Conservation (phyloP, 2,888 invertebrate genomes). For the Drosophila dives region DNA sequence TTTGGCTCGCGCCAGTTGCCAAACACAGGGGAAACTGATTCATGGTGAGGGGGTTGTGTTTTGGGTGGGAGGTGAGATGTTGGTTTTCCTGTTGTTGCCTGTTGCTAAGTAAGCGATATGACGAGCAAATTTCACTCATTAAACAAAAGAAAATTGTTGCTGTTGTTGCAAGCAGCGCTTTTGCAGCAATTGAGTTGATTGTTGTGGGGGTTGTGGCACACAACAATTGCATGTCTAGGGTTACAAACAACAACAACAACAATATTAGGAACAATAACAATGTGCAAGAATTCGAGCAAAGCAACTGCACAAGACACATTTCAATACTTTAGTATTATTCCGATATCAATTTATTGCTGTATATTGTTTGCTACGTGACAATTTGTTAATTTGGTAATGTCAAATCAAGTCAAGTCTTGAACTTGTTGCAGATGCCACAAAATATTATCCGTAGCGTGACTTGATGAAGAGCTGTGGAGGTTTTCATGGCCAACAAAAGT, state of each 20-base stretch:
- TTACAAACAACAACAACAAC: slow-evolving; percentile 54
- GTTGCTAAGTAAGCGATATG: slow-evolving; percentile 56
- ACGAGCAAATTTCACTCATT: slow-evolving; percentile 63
- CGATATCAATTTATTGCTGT: slow-evolving; percentile 11
- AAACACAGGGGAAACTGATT: slow-evolving; percentile 1
- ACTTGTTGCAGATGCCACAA: slow-evolving; percentile 26
- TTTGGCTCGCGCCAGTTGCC: slow-evolving; percentile 12
- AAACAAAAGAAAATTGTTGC: slow-evolving; percentile 60
- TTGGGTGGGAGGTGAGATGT: background rate
- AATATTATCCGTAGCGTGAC: slow-evolving; percentile 49
- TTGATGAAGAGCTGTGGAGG: slow-evolving; percentile 53
- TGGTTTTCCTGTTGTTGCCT: slow-evolving; percentile 1
- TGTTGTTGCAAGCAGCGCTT: slow-evolving; percentile 23
- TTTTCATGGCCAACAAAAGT: slow-evolving; percentile 37
- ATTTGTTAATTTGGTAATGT: slow-evolving; percentile 73
- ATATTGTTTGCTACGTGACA: slow-evolving; percentile 76
- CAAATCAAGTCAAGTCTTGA: slow-evolving; percentile 1
- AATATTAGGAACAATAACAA: slow-evolving; percentile 18
- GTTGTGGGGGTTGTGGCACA: slow-evolving; percentile 25
- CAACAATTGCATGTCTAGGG: slow-evolving; percentile 62
- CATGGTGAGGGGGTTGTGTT: background rate
- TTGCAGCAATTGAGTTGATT: slow-evolving; percentile 76
- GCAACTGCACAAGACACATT: slow-evolving; percentile 28
- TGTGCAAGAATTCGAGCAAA: slow-evolving; percentile 15
- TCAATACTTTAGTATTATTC: slow-evolving; percentile 18